Base-by-base conservation (phyloP, 2,888 invertebrate genomes). In the Pollenia amentaria region DNA sequence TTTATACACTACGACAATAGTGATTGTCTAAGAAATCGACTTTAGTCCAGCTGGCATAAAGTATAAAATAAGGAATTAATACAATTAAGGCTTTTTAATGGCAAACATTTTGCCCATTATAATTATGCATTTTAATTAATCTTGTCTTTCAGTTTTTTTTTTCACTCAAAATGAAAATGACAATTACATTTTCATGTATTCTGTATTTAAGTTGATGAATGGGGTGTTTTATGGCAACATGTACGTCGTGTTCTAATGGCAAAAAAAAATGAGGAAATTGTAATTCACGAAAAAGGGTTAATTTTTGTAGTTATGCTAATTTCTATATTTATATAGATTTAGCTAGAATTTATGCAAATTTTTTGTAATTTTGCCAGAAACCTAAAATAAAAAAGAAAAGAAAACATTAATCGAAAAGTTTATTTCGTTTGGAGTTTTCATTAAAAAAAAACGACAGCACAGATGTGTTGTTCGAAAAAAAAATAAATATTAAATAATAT, bases 111-210 rank as follows among this genome's bases (percentile, higher is more conserved):
- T 80, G 9, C 14, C 60, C 60, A 75, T 76, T 90, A 92, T 91
- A 91, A 92, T 91, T 91, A 92, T 91, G 92, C 92, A 92, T 92
- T 91, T 91, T 92, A 91, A 91, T 91, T 92, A 92, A 84, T 84
- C 79, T 51, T 72, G 79, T 67, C 72, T 80, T 72, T 80, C 53
- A 64, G 44, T 53, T 78, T 57, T 48, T 67, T 29, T 29, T 29
- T 18, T 16, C 8, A 21, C 78, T 78, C 64, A 12, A 75, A 55
- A 76, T 76, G 70, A 57, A 72, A 77, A 81, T 86, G 84, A 84
- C 84, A 87, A 83, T 70, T 83, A 78, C 67, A 64, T 77, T 72
- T 72, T 65, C 64, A 55, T 73, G 60, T 57, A 44, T n/a, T 16
- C 44, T 4, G 14, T 40, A 29, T 29, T 29, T 29, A 6, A 29